phyloP scores from a whole-genome alignment of 2,113 vertebrate genomes.

The Nasalis larvatus region DNA sequence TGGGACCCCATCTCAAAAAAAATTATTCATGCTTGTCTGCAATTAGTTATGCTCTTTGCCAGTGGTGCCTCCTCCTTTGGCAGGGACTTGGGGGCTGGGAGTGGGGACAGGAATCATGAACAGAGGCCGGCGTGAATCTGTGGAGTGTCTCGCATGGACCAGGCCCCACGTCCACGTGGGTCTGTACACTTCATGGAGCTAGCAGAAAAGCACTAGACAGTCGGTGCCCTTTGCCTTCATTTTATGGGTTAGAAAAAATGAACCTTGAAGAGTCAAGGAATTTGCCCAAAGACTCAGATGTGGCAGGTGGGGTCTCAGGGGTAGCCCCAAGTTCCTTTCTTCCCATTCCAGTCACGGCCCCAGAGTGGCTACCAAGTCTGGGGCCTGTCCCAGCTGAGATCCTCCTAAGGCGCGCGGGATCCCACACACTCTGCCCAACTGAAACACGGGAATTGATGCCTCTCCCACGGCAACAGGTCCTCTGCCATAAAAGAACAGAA shows the following conservation, averaged over 20 bases:
- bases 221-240: rapidly evolving
- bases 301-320: rapidly evolving
- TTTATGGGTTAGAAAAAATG: neutral
- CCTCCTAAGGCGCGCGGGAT: rapidly evolving
- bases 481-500: rapidly evolving
- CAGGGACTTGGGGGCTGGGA: neutral
- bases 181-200: rapidly evolving
- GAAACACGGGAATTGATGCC: rapidly evolving
- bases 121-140: rapidly evolving
- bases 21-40: rapidly evolving
- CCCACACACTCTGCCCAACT: rapidly evolving
- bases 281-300: rapidly evolving
- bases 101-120: neutral
- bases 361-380: rapidly evolving
- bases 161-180: neutral
- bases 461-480: rapidly evolving
- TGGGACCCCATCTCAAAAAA: neutral
- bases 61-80: rapidly evolving
- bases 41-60: rapidly evolving
- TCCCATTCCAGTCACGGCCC: rapidly evolving
- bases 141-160: rapidly evolving
- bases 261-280: rapidly evolving
- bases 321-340: rapidly evolving
- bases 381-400: neutral
- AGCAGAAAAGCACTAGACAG: rapidly evolving